These are phyloP conservation scores for Brassicogethes aeneus DNA, from an alignment of 2,888 invertebrate genomes.

Conservation along the genomic window DNA sequence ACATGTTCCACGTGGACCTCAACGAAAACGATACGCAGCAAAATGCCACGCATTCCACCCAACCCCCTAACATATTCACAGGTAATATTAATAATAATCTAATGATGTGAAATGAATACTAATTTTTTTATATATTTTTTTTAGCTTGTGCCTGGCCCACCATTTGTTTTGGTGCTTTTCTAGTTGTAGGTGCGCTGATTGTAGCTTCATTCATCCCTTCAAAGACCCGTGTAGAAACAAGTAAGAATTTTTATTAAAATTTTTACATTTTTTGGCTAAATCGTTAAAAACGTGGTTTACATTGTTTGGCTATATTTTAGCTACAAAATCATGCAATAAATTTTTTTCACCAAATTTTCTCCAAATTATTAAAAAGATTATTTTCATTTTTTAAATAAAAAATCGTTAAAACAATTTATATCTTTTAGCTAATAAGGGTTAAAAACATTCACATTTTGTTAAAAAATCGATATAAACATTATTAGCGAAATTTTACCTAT, in stretches of 20 bases:
- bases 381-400: no score
- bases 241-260: no score
- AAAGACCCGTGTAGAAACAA: slow-evolving; percentile 47
- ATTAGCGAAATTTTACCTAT: no score
- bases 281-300: slow-evolving; percentile 3
- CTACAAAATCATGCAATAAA: no score
- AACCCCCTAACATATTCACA: slow-evolving; percentile 45
- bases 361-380: no score
- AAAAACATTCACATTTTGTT: no score
- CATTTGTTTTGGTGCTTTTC: slow-evolving; percentile 96
- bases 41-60: slow-evolving; percentile 42
- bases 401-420: no score
- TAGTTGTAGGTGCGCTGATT: slow-evolving; percentile 91
- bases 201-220: slow-evolving; percentile 75
- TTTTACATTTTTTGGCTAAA: slow-evolving; percentile 3
- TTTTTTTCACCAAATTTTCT: no score
- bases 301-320: no score
- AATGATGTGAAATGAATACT: slow-evolving; percentile 6
- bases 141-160: slow-evolving; percentile 90
- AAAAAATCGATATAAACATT: no score
- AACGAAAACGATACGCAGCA: slow-evolving; percentile 50
- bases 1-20: slow-evolving; percentile 95
- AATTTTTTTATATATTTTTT: slow-evolving; percentile 6
- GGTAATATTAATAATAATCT: slow-evolving; percentile 28
- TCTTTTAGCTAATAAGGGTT: no score